phyloP scores from a whole-genome alignment of 2,888 invertebrate genomes.

The Eupithecia pulchellata region DNA sequence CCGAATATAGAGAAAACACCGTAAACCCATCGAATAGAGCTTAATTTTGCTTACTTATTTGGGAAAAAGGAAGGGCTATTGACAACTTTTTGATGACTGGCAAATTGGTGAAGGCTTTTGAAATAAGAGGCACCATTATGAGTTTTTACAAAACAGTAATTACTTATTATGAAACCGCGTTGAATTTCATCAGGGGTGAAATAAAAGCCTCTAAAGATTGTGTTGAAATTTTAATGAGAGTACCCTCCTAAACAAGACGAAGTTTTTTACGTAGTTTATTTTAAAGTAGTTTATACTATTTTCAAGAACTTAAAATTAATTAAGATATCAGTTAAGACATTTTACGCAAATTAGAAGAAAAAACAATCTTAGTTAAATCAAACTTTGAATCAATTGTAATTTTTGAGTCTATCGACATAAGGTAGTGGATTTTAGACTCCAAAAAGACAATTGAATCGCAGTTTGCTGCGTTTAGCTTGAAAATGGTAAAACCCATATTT shows the following conservation, averaged over 20 bases:
- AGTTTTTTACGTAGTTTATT: too few species aligned
- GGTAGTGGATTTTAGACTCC: too few species aligned
- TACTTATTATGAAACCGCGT: conserved; percentile 19
- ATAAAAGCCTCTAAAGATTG: conserved; percentile 2
- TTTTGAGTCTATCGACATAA: too few species aligned
- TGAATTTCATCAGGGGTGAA: conserved; percentile 6
- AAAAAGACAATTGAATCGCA: too few species aligned
- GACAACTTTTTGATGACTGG: conserved; percentile 73
- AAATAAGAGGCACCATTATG: conserved; percentile 53
- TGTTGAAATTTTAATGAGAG: neutral
- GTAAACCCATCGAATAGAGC: conserved; percentile 38
- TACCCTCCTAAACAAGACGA: neutral
- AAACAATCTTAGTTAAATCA: too few species aligned
- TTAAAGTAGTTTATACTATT: too few species aligned
- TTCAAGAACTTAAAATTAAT: too few species aligned
- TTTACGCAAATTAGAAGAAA: too few species aligned
- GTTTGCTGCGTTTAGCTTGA: too few species aligned
- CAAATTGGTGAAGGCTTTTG: conserved; percentile 60
- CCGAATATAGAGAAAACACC: conserved; percentile 29
- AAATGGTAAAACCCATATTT: too few species aligned
- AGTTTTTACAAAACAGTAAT: conserved; percentile 27
- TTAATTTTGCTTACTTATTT: conserved; percentile 26
- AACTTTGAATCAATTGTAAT: too few species aligned
- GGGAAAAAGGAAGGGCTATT: conserved; percentile 54
- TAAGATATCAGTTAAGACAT: too few species aligned